Conservation (phyloP, 2,797 vertebrate genomes). For the Orientallactaga sibirica region DNA sequence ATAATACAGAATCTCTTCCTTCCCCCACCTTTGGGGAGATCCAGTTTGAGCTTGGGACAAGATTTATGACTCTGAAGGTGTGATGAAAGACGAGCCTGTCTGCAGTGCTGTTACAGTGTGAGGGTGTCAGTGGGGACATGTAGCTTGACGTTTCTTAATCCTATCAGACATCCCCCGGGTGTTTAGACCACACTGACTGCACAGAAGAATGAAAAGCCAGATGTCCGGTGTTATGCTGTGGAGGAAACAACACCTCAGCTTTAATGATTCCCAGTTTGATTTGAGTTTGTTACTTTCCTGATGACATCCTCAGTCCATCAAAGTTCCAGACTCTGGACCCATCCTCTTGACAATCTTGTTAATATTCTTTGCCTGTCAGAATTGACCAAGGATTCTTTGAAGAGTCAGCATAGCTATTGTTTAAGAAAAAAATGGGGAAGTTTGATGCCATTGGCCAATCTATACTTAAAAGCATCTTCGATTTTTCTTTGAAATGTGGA, state of each 20-base stretch:
- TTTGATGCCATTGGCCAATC: constrained; percentile 30
- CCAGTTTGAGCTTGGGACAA: constrained; percentile 64
- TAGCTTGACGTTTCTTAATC: constrained; percentile 32
- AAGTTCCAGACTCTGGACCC: not conserved
- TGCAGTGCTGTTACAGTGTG: not conserved
- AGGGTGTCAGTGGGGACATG: constrained; percentile 19
- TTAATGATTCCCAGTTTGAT: not conserved
- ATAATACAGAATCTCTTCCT: constrained; percentile 54
- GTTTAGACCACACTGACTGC: not conserved
- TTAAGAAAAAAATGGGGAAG: constrained; percentile 51
- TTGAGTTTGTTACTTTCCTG: not conserved
- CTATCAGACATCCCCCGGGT: not conserved
- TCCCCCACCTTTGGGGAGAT: constrained; percentile 48
- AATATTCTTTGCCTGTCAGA: constrained; percentile 36
- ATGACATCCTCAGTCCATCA: constrained; percentile 22
- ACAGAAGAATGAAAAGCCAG: not conserved
- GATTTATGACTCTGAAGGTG: constrained; percentile 50
- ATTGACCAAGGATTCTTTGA: constrained; percentile 15
- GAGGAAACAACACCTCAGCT: not conserved
- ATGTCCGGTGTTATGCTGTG: not conserved
- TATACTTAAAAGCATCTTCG: not conserved
- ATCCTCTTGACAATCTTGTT: constrained; percentile 18
- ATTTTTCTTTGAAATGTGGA: constrained; percentile 50
- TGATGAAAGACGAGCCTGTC: constrained; percentile 46
- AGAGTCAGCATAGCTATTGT: constrained; percentile 42